Conservation (phyloP, 2,797 vertebrate genomes). For the Epinephelus malabaricus region DNA sequence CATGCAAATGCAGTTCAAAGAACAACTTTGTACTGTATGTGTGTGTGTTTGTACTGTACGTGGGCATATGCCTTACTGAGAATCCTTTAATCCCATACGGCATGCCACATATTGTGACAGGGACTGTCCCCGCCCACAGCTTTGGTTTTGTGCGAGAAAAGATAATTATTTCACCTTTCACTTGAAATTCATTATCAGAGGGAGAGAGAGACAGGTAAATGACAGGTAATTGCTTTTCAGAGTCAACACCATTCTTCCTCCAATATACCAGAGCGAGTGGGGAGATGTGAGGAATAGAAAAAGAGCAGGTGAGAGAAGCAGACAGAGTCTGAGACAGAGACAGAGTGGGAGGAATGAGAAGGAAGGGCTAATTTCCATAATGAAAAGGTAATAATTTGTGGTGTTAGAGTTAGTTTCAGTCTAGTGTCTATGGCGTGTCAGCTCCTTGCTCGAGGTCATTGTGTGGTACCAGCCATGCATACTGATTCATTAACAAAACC, state of each 20-base stretch:
- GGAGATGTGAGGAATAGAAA: constrained; percentile 67
- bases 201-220: constrained; percentile 81
- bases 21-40: constrained; percentile 39
- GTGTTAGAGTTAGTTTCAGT: constrained; percentile 82
- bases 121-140: constrained; percentile 68
- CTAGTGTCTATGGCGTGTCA: constrained; percentile 74
- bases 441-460: constrained; percentile 78
- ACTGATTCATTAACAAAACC: constrained; percentile 79
- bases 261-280: constrained; percentile 58
- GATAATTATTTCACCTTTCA: constrained; percentile 85
- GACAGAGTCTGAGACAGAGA: constrained; percentile 63
- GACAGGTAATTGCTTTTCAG: constrained; percentile 86
- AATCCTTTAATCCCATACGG: constrained; percentile 74
- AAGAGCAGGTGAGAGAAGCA: constrained; percentile 67
- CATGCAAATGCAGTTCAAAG: constrained; percentile 57
- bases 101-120: constrained; percentile 76
- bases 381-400: constrained; percentile 86
- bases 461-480: constrained; percentile 75
- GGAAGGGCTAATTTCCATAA: constrained; percentile 82
- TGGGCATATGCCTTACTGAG: constrained; percentile 46
- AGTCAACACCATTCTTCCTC: constrained; percentile 82
- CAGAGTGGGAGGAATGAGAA: constrained; percentile 77
- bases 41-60: constrained; percentile 38
- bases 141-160: constrained; percentile 79
- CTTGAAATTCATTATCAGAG: constrained; percentile 83